Base-by-base conservation (phyloP, 1,140 invertebrate genomes). In the Aricia agestis region DNA sequence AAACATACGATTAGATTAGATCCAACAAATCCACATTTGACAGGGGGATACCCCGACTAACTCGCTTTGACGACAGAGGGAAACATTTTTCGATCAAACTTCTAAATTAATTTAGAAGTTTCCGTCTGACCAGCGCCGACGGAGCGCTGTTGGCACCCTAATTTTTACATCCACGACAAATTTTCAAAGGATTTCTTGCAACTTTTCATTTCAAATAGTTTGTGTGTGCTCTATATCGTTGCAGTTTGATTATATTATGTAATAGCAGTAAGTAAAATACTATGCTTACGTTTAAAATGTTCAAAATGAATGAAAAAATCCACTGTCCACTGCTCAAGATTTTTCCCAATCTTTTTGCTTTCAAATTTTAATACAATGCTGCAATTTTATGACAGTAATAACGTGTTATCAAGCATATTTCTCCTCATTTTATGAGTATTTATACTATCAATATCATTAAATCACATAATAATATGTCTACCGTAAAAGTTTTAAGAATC, bases 41-140 rank as follows among this genome's bases (percentile, higher is more conserved):
- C 59, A 63, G 9, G n/a, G 59, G 58, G 58, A 63, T 63, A 63
- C 18, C 59, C 59, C 18, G 2, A 41, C 32, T 61, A 69, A 61
- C 68, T 69, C 61, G 17, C 68, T 31, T 41, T 45, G 36, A 69
- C 57, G 68, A 61, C 68, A 69, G 68, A 69, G 57, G 68, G 57
- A 69, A 69, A 81, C 76, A 86, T 85, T 86, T 85, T 86, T 85
- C 83, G 78, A 85, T 86, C 78, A 80, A 86, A 87, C 80, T 87
- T 84, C 68, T 76, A 84, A 85, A 87, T 87, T 85, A 86, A 85
- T 86, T 84, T 83, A 80, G 78, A 85, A 86, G 80, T 87, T 87
- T 76, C 76, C 72, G 70, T 82, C 79, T 82, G 79, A 79, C 79
- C 82, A 77, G 68, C 61, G 80, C 74, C 74, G 70, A 71, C 72